Base-by-base conservation (phyloP, 2,113 vertebrate genomes). In the Trematocara variabile region DNA sequence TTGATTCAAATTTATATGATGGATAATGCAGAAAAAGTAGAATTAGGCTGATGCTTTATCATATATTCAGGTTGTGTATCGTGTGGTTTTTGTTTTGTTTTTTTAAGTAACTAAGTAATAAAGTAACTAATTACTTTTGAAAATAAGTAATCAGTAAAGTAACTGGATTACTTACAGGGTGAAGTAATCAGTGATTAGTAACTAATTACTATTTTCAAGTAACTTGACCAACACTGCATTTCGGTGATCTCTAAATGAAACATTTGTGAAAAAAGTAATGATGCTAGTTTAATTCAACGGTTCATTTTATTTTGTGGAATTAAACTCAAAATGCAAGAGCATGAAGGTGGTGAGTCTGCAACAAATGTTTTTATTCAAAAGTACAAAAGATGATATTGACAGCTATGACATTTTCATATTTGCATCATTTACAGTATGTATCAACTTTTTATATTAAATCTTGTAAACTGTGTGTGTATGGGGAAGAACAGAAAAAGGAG, bases 61-160 rank as follows among this genome's bases (percentile, higher is more conserved):
- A 60, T 33, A 6, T 33, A 10, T 60, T 33, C 14, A 34, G 8
- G 28, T 60, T 60, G 56, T 58, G 14, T 33, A 18, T 33, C 2
- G 2, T 30, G 4, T 58, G 0, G 11, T 2, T 1, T 3, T 11
- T 2, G 7, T 1, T 53, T 3, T 1, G 0, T 5, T 12, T 41
- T 41, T 2, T 55, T 30, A 30, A 56, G 22, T 28, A 55, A 56
- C 12, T 9, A 34, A 34, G 28, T 34, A n/a, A 60, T n/a, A 34
- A n/a, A 11, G 58, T 63, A 34, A 34, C 30, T 60, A 60, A 11
- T 34, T 60, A 60, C 30, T 18, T 60, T 60, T 60, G 5, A 34
- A 60, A 34, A 60, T 34, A 33, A 18, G 56, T 1, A 34, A 60
- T 34, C 28, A 10, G 30, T 34, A 60, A 60, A 60, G 56, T 60